Evolutionary conservation across 2,797 vertebrate genomes (phyloP).

Genomic region (Valencia hispanica): DNA sequence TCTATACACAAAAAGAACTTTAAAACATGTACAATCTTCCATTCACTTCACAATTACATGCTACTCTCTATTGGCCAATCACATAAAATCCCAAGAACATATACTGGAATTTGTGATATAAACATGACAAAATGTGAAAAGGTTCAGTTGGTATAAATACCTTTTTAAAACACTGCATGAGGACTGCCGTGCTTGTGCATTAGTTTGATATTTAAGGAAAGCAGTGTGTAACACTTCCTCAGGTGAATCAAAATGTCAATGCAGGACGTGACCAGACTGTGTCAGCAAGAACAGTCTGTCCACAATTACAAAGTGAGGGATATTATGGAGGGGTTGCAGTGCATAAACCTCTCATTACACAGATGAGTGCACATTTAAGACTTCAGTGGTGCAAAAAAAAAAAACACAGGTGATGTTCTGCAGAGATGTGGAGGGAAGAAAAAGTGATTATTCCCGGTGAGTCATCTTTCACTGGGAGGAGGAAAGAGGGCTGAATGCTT

Average conservation of each 20-base stretch:
- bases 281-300: slow-evolving; percentile 29
- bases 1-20: no score
- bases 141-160: not conserved
- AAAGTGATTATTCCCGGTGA: slow-evolving; percentile 14
- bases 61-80: not conserved
- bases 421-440: slow-evolving; percentile 18
- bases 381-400: slow-evolving; percentile 20
- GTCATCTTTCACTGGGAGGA: slow-evolving; percentile 22
- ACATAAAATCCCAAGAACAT: not conserved
- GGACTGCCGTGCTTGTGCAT: not conserved
- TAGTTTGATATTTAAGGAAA: slow-evolving; percentile 19
- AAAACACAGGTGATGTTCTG: slow-evolving; percentile 14
- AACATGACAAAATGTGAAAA: not conserved
- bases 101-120: not conserved
- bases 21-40: not conserved
- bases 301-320: slow-evolving; percentile 14
- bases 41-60: not conserved
- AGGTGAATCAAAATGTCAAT: slow-evolving; percentile 26
- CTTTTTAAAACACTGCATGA: not conserved
- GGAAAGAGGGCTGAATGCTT: slow-evolving; percentile 7
- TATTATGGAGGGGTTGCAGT: slow-evolving; percentile 17
- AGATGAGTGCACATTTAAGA: slow-evolving; percentile 30
- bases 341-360: slow-evolving; percentile 40
- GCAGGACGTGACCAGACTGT: slow-evolving; percentile 32
- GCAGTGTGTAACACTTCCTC: slow-evolving; percentile 11